A percentile compares a stretch with the other conserved stretches of the same genome.
Conservation (phyloP, 2,797 vertebrate genomes). For the Oreochromis grahami region DNA sequence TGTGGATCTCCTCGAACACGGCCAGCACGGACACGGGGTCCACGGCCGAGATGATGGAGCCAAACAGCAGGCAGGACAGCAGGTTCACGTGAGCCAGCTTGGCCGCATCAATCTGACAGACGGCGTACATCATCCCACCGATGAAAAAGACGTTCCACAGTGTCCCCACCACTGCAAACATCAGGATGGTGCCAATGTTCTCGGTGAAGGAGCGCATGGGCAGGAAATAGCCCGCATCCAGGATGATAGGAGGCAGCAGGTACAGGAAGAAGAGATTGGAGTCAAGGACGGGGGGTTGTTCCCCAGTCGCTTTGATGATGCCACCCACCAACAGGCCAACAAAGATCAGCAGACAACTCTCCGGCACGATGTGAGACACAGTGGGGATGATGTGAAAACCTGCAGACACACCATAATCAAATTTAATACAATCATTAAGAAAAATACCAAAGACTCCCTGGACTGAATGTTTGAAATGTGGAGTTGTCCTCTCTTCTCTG, state of each 20-base stretch:
- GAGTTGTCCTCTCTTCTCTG: background rate
- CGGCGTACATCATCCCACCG: constrained; percentile 83
- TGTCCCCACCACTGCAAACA: constrained; percentile 92
- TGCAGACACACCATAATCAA: constrained; percentile 28
- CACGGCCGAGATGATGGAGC: constrained; percentile 93
- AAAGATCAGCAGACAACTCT: constrained; percentile 93
- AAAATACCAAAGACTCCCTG: accelerated
- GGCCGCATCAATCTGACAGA: constrained; percentile 79
- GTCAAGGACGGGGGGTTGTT: constrained; percentile 80
- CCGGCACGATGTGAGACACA: constrained; percentile 85
- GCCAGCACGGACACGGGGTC: constrained; percentile 96
- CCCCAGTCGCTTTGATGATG: constrained; percentile 83
- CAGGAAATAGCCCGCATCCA: constrained; percentile 96
- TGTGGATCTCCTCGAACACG: constrained; percentile 97
- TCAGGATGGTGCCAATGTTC: constrained; percentile 95
- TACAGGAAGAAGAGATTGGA: constrained; percentile 91
- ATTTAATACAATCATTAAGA: background rate
- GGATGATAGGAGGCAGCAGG: constrained; percentile 95
- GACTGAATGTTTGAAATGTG: background rate
- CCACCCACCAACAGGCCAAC: constrained; percentile 92
- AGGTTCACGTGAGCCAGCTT: constrained; percentile 77
- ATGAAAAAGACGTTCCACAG: constrained; percentile 93
- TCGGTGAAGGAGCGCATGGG: constrained; percentile 88
- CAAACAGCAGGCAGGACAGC: constrained; percentile 90
- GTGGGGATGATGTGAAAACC: constrained; percentile 91